Base-by-base conservation (phyloP, 2,113 vertebrate species). In the Sialia sialis region DNA sequence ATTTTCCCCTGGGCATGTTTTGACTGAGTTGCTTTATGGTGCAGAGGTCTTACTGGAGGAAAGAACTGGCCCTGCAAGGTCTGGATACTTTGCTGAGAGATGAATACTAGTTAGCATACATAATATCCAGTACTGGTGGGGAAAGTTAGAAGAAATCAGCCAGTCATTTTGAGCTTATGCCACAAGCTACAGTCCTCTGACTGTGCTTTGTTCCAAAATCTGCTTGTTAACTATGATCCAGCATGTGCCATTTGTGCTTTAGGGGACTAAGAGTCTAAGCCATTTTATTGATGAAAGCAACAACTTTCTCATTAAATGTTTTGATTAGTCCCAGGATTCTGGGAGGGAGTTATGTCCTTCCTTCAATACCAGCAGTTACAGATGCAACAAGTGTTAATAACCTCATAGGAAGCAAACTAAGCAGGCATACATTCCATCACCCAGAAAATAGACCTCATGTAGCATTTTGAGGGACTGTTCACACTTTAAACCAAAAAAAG, bases 41-140 rank as follows among this genome's bases (percentile, higher is more conserved):
- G 68, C 58, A 95, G 79, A 85, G 55, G 13, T 82, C 46, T 90
- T 86, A 77, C 39, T 84, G 55, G 39, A 83, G 91, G 72, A 95
- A 89, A 94, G 34, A 96, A 94, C 73, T 94, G 73, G 79, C 62
- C 78, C 78, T 92, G 60, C 77, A 67, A 82, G 70, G 60, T 90
- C 82, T 76, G 84, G 34, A 56, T 70, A 69, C 51, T 74, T 66
- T 38, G 39, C 38, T 73, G 81, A 94, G 49, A 72, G 44, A 78
- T 27, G 62, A 92, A 54, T 76, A 68, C n/a, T 62, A 51, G 43
- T 43, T 84, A 69, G 58, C 43, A 90, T 62, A 63, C 15, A 26
- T 38, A 80, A 75, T n/a, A 84, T 38, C 32, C 49, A 89, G 19
- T 32, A 76, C 13, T 60, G 26, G 14, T 79, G 34, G 56, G 70